phyloP scores from a whole-genome alignment of 2,113 vertebrate species.

The Halichoeres trimaculatus region DNA sequence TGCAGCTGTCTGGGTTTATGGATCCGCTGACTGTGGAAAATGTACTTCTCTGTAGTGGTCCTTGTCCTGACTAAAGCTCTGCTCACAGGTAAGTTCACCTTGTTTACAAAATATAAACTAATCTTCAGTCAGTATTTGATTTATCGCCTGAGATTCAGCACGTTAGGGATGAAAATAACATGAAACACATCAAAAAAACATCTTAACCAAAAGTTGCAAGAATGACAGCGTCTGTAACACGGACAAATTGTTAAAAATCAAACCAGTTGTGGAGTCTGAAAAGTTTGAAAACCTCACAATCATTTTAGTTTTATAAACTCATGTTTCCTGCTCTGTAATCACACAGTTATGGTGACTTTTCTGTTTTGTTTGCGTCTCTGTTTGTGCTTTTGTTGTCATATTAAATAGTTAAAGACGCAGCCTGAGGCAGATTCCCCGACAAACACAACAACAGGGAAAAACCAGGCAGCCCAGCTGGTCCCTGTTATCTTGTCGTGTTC shows the following conservation, averaged over 20 bases:
- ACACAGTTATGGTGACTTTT: slow-evolving; percentile 17
- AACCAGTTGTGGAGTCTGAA: not conserved
- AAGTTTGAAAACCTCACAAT: slow-evolving; percentile 21
- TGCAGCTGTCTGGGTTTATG: slow-evolving; percentile 81
- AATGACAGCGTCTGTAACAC: not conserved
- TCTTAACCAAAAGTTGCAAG: not conserved
- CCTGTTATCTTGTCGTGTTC: slow-evolving; percentile 70
- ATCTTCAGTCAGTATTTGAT: too few species aligned
- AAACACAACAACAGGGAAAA: slow-evolving; percentile 29
- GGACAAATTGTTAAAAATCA: slow-evolving; percentile 24
- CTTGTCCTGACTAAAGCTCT: slow-evolving; percentile 85
- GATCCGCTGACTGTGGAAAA: slow-evolving; percentile 83
- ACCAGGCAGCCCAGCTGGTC: slow-evolving; percentile 74
- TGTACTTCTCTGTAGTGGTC: slow-evolving; percentile 83
- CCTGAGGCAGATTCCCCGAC: slow-evolving; percentile 58
- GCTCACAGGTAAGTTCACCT: slow-evolving; percentile 81
- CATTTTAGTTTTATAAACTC: slow-evolving; percentile 15
- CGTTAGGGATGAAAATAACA: slow-evolving; percentile 2
- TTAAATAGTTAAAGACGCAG: slow-evolving; percentile 43
- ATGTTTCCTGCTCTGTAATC: slow-evolving; percentile 6
- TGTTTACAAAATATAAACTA: slow-evolving; percentile 57
- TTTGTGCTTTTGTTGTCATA: slow-evolving; percentile 49
- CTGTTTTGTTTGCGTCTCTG: slow-evolving; percentile 35
- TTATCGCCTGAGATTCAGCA: not conserved
- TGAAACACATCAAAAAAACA: not conserved